phyloP scores from a whole-genome alignment of 2,888 invertebrate genomes.

The Panopea generosa region DNA sequence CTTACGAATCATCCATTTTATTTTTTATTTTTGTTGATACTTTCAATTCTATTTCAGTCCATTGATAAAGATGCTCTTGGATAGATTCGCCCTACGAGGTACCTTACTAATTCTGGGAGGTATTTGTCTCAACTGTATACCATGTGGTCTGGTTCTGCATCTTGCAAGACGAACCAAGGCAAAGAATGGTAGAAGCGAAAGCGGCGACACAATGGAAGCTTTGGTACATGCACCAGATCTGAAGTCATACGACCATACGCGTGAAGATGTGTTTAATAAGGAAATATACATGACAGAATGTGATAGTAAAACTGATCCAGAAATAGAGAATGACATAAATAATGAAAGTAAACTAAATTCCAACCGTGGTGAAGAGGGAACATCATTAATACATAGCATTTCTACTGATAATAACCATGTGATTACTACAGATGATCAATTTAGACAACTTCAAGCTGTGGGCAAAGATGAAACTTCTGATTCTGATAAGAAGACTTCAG shows the following conservation, averaged over 20 bases:
- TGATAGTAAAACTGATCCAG: not conserved
- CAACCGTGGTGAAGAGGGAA: not conserved
- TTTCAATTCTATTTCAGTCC: too few relatives aligned
- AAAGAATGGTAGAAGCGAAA: not conserved
- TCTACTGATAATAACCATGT: not conserved
- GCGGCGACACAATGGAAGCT: not conserved
- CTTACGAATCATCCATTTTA: not conserved
- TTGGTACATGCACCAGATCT: not conserved
- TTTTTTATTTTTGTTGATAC: constrained; percentile 88
- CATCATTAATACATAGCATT: too few relatives aligned
- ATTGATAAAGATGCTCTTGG: constrained; percentile 87
- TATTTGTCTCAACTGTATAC: constrained; percentile 93
- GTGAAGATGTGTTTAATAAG: too few relatives aligned
- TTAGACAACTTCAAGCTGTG: too few relatives aligned
- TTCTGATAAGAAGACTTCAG: not conserved
- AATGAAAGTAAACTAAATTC: not conserved
- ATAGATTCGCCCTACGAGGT: constrained; percentile 93
- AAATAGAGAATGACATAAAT: not conserved
- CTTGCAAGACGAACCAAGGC: not conserved
- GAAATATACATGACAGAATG: too few relatives aligned
- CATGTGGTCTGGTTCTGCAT: constrained; percentile 88
- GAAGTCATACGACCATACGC: too few relatives aligned
- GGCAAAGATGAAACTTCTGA: not conserved
- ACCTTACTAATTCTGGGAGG: constrained; percentile 94
- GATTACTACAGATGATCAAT: too few relatives aligned